Percentiles rank a stretch among this genome's conserved stretches.
These are phyloP conservation scores for Spilogale gracilis DNA, from an alignment of 2,113 vertebrate genomes.

Conservation along the genomic window DNA sequence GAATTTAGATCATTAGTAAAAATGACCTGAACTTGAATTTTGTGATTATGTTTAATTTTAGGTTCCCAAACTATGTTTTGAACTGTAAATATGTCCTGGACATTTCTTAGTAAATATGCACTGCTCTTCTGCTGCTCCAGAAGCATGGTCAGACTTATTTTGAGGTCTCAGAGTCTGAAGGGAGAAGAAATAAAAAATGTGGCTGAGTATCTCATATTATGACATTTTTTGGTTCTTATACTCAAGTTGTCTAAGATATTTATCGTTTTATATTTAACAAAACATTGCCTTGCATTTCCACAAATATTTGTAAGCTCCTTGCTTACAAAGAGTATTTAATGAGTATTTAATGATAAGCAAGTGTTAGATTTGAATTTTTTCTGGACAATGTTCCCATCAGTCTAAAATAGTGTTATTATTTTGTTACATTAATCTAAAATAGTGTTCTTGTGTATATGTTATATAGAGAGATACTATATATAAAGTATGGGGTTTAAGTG, in stretches of 20 bases:
- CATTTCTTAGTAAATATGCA: conserved; percentile 24
- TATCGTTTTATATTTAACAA: conserved; percentile 7
- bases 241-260: conserved; percentile 54
- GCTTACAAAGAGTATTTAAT: neutral
- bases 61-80: neutral
- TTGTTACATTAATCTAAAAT: neutral
- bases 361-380: conserved; percentile 27
- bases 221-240: neutral
- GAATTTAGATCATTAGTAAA: conserved; percentile 38
- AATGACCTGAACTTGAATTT: conserved; percentile 26
- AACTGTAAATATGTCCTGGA: neutral
- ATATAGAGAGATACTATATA: neutral
- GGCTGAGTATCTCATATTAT: neutral
- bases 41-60: conserved; percentile 41
- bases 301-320: neutral
- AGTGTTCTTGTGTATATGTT: neutral
- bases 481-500: neutral
- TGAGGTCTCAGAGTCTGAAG: neutral
- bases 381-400: neutral
- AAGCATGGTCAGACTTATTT: neutral
- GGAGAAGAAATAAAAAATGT: conserved; percentile 43
- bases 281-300: neutral
- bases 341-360: conserved; percentile 14
- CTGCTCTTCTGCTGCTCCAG: neutral
- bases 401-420: neutral